Base-by-base conservation (phyloP, 2,113 vertebrate species). In the Pagrus major region DNA sequence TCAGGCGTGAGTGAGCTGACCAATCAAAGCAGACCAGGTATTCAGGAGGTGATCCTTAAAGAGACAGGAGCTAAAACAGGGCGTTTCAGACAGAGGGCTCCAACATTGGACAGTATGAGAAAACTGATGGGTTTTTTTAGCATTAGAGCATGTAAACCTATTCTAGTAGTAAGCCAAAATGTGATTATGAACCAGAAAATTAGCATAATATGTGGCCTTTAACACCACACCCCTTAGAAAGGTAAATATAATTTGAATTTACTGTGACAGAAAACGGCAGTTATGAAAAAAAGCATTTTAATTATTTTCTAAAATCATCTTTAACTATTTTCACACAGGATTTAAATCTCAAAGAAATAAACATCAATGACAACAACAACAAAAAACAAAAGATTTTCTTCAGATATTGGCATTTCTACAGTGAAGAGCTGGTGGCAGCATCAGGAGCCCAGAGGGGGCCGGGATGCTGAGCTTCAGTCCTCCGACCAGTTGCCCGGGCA, bases 341-440 rank as follows among this genome's bases (percentile, higher is more conserved):
- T 89, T 90, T 87, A 86, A 92, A 87, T 84, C 78, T 92, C 82
- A 91, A 93, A 93, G 85, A 93, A 93, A 93, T 84, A 71, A 85
- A 88, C 80, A 88, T 46, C 61, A 76, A 73, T 39, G 80, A 71
- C 37, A 66, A 64, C 33, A 59, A 29, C 51, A 70, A 60, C 11
- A 72, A 82, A 94, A 95, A 94, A 88, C 91, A 93, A 94, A 94
- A 91, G 85, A 78, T 91, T 94, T 81, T 88, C 79, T 89, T 91
- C 87, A 76, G 95, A 96, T 96, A 97, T 98, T 99, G 96, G 96
- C 97, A 95, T 98, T 95, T 96, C 98, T 96, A 97, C 96, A 96
- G 96, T 97, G 96, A 97, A 97, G 95, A 97, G 96, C 96, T 96
- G 95, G 95, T 96, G 95, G 96, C 96, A 96, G 96, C 95, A 94